phyloP scores from a whole-genome alignment of 2,888 invertebrate genomes.

The Chrysolina haemoptera region DNA sequence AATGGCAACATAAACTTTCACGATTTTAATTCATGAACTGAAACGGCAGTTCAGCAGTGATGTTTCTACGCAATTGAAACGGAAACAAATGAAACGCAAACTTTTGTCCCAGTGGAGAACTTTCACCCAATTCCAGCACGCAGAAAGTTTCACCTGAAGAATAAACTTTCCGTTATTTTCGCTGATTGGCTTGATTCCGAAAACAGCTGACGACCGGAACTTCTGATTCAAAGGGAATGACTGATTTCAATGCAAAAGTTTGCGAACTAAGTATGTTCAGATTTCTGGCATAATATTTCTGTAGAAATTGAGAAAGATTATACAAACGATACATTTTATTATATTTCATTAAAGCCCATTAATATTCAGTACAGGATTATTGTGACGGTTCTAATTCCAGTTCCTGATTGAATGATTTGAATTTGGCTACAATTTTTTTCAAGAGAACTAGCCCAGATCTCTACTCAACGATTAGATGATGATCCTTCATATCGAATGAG shows the following conservation, averaged over 20 bases:
- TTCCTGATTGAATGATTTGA: too few species aligned
- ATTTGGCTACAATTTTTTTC: too few species aligned
- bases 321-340: too few species aligned
- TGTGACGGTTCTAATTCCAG: too few species aligned
- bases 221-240: not conserved
- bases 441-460: too few species aligned
- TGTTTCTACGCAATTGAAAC: slow-evolving; percentile 9
- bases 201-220: not conserved
- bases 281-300: not conserved
- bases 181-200: not conserved
- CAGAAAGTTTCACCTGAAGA: slow-evolving; percentile 7
- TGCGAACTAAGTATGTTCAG: not conserved
- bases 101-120: slow-evolving; percentile 2
- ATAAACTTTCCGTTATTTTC: slow-evolving; percentile 2
- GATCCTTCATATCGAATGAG: too few species aligned
- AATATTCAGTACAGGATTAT: too few species aligned
- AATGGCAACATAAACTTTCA: not conserved
- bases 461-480: too few species aligned
- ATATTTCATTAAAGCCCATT: too few species aligned
- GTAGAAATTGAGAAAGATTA: too few species aligned
- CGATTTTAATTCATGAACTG: slow-evolving; percentile 3
- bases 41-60: not conserved
- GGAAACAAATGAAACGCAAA: slow-evolving; percentile 1
- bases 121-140: not conserved
- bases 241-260: not conserved